Evolutionary conservation across 2,797 vertebrate species (phyloP).

Genomic region (Thalassophryne amazonica): DNA sequence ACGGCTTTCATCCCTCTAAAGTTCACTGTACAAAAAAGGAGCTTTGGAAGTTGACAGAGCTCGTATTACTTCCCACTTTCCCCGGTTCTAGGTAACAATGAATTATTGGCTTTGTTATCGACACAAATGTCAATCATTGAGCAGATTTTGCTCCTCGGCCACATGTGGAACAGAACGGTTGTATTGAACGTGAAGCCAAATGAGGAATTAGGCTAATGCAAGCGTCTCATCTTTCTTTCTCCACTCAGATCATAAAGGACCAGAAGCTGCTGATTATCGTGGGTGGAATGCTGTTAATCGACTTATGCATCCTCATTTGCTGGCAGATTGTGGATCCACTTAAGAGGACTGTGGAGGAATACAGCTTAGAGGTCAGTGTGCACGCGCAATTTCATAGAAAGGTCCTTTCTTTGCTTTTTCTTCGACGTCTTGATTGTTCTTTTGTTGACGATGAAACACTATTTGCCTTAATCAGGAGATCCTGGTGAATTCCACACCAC

Average conservation of each 20-base stretch:
- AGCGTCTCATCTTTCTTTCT: conserved; percentile 14
- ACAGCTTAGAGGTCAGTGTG: conserved; percentile 93
- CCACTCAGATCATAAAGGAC: conserved; percentile 96
- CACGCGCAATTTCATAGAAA: neutral
- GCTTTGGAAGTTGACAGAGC: conserved; percentile 27
- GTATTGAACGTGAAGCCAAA: too few species aligned
- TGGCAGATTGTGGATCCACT: conserved; percentile 99
- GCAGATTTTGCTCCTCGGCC: too few species aligned
- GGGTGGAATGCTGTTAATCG: conserved; percentile 97
- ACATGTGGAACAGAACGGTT: too few species aligned
- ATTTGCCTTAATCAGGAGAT: conserved; percentile 11
- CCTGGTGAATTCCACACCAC: conserved; percentile 3
- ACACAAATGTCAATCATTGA: too few species aligned
- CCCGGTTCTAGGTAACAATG: conserved; percentile 4
- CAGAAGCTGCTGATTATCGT: conserved; percentile 98
- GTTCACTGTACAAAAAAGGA: conserved; percentile 66
- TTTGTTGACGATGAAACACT: conserved; percentile 2
- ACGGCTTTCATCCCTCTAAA: conserved; percentile 77
- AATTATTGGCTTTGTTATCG: too few species aligned
- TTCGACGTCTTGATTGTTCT: neutral
- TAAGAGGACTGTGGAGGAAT: conserved; percentile 94
- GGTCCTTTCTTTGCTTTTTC: neutral
- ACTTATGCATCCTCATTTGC: conserved; percentile 98
- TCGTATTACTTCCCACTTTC: conserved; percentile 19
- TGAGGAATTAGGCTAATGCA: conserved; percentile 16